A percentile compares a stretch with the other conserved stretches of the same genome.
phyloP scores from a whole-genome alignment of 2,888 invertebrate species.

The Bombyx huttoni region DNA sequence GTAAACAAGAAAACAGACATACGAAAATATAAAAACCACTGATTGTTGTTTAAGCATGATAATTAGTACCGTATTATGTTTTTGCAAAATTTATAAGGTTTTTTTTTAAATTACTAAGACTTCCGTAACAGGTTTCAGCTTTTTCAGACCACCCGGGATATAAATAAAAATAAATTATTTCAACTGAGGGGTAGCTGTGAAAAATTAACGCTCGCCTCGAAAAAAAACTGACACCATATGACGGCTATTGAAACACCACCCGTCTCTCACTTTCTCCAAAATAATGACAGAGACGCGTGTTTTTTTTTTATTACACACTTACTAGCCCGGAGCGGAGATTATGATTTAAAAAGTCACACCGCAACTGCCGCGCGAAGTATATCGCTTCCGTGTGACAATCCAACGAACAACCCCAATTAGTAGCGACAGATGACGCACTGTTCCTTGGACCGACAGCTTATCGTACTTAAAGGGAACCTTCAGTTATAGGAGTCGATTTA shows the following conservation, averaged over 20 bases:
- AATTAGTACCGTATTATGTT: too few species aligned
- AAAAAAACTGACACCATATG: slow-evolving; percentile 56
- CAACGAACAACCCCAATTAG: slow-evolving; percentile 8
- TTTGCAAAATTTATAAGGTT: too few species aligned
- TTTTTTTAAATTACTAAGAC: slow-evolving; percentile 13
- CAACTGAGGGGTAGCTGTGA: slow-evolving; percentile 56
- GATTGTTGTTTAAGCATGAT: too few species aligned
- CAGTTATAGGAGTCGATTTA: too few species aligned
- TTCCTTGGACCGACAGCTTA: not conserved
- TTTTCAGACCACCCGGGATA: slow-evolving; percentile 63
- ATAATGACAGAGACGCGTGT: slow-evolving; percentile 25
- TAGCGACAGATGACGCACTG: not conserved
- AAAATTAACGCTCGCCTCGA: slow-evolving; percentile 52
- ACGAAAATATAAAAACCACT: too few species aligned
- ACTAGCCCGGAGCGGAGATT: slow-evolving; percentile 37
- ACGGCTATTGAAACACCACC: slow-evolving; percentile 27
- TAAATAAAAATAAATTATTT: slow-evolving; percentile 66
- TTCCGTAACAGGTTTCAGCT: slow-evolving; percentile 41
- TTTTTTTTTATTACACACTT: slow-evolving; percentile 23
- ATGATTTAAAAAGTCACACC: slow-evolving; percentile 52
- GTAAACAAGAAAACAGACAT: too few species aligned
- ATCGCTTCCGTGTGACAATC: slow-evolving; percentile 35
- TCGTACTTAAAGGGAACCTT: too few species aligned
- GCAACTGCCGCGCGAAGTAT: slow-evolving; percentile 38
- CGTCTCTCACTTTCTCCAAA: slow-evolving; percentile 30